A percentile compares a stretch with the other conserved stretches of the same genome.
Evolutionary conservation across 1,140 invertebrate species (phyloP).

Genomic region (Trichonephila clavata): DNA sequence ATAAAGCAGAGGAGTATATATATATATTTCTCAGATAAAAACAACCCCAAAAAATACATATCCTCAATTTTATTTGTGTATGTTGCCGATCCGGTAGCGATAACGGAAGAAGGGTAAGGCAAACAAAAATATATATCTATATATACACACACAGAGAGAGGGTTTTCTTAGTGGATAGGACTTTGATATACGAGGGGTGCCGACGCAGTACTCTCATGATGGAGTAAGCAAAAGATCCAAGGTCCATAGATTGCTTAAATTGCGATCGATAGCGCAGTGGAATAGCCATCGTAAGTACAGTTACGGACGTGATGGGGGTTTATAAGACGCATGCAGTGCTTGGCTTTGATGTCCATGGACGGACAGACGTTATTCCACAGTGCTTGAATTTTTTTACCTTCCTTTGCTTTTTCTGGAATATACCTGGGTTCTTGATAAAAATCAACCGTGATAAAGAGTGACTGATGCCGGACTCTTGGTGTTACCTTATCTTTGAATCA

Average conservation of each 20-base stretch:
- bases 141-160: background rate
- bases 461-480: slow-evolving; percentile 20
- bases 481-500: slow-evolving; percentile 21
- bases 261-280: slow-evolving; percentile 52
- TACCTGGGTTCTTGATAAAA: slow-evolving; percentile 13
- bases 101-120: slow-evolving; percentile 52
- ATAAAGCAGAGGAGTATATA: slow-evolving; percentile 24
- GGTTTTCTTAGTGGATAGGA: slow-evolving; percentile 68
- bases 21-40: slow-evolving; percentile 48
- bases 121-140: background rate
- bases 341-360: background rate
- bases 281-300: slow-evolving; percentile 49
- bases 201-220: background rate
- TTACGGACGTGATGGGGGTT: slow-evolving; percentile 56
- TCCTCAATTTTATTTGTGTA: slow-evolving; percentile 59
- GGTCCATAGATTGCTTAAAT: slow-evolving; percentile 69
- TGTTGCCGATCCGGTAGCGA: slow-evolving; percentile 50
- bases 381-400: background rate
- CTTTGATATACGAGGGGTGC: slow-evolving; percentile 56
- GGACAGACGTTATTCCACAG: background rate
- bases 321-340: slow-evolving; percentile 42
- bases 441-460: slow-evolving; percentile 42
- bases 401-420: background rate
- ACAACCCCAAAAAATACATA: slow-evolving; percentile 34
- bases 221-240: slow-evolving; percentile 45